Conservation (phyloP, 2,888 invertebrate species). For the Exocentrus adspersus region DNA sequence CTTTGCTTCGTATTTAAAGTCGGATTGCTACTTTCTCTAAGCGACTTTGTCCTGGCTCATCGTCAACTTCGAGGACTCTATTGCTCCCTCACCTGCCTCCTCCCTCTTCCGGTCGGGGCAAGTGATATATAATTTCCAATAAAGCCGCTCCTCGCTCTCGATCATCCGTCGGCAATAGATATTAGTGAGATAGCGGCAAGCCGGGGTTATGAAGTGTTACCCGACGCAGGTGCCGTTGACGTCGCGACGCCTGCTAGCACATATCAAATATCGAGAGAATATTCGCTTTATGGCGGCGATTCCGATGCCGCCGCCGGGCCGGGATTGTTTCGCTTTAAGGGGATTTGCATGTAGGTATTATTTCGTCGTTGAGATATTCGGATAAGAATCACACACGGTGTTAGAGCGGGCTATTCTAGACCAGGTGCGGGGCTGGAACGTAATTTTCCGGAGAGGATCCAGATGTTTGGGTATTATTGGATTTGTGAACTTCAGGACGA, state of each 20-base stretch:
- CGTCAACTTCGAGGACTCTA: no score
- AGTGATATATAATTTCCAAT: slow-evolving; percentile 57
- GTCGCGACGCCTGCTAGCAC: slow-evolving; percentile 39
- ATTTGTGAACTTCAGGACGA: not conserved
- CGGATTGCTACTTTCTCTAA: no score
- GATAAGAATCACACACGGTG: not conserved
- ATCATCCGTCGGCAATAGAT: slow-evolving; percentile 54
- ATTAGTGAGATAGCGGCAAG: slow-evolving; percentile 54
- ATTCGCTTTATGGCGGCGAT: slow-evolving; percentile 41
- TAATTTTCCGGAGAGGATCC: not conserved
- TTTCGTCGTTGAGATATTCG: not conserved
- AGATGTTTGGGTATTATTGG: not conserved
- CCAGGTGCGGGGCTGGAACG: not conserved
- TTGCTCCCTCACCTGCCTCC: not conserved
- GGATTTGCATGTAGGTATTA: not conserved
- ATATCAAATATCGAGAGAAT: slow-evolving; percentile 63
- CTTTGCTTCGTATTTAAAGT: no score
- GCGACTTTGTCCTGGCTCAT: no score
- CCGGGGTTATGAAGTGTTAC: slow-evolving; percentile 63
- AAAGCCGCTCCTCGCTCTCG: slow-evolving; percentile 49
- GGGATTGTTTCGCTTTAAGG: slow-evolving; percentile 19
- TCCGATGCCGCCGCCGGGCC: not conserved
- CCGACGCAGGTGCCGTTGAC: slow-evolving; percentile 62
- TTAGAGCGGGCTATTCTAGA: not conserved
- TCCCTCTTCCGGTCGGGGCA: slow-evolving; percentile 28